A percentile compares a stretch with the other conserved stretches of the same genome.
These are phyloP conservation scores for Channallabes apus DNA, from an alignment of 2,797 vertebrate genomes.

Conservation along the genomic window DNA sequence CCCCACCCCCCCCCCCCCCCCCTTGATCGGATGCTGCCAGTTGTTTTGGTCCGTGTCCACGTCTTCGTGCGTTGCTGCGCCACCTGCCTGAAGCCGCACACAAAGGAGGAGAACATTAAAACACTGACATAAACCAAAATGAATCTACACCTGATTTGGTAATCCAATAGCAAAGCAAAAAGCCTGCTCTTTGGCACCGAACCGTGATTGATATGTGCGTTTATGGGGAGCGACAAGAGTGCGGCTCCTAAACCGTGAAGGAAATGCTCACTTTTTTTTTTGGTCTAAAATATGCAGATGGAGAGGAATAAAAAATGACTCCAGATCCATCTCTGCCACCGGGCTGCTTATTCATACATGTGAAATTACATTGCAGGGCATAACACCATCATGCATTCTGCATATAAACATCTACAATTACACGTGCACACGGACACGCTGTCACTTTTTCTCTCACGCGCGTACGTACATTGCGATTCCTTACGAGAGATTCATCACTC, in stretches of 20 bases:
- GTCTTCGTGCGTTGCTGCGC: not conserved
- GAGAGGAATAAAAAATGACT: conserved; percentile 47
- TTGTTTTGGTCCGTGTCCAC: not conserved
- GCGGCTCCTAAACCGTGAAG: conserved; percentile 34
- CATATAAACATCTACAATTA: conserved; percentile 40
- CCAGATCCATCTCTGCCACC: conserved; percentile 54
- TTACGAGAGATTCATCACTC: conserved; percentile 27
- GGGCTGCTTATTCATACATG: conserved; percentile 46
- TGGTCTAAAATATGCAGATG: conserved; percentile 51
- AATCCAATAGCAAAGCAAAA: conserved; percentile 10
- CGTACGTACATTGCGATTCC: not conserved
- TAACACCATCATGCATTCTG: conserved; percentile 46
- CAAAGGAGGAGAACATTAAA: not conserved
- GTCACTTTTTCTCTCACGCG: not conserved
- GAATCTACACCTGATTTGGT: conserved; percentile 8
- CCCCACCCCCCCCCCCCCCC: too few species aligned
- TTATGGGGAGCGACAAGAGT: conserved; percentile 37
- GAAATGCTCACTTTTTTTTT: conserved; percentile 55
- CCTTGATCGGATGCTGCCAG: not conserved
- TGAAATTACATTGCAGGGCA: conserved; percentile 48
- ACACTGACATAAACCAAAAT: conserved; percentile 7
- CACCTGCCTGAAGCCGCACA: not conserved
- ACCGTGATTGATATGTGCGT: conserved; percentile 34
- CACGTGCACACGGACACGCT: conserved; percentile 7
- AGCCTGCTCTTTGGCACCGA: conserved; percentile 23